phyloP scores from a whole-genome alignment of 2,113 vertebrate genomes.

The Brienomyrus longianalis region DNA sequence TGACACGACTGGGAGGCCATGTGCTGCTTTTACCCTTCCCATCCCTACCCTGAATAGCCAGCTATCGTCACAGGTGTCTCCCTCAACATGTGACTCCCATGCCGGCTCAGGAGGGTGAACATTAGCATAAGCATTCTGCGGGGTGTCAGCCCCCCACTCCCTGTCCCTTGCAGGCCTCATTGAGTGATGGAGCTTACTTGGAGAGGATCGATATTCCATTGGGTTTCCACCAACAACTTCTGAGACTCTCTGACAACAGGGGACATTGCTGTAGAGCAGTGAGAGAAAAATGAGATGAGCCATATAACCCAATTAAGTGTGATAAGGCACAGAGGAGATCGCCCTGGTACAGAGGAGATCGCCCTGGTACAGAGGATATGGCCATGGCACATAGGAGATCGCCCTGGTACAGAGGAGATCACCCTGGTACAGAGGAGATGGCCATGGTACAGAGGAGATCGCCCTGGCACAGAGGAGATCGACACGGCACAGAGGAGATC shows the following conservation, averaged over 20 bases:
- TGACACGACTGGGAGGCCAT: neutral
- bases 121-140: neutral
- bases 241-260: neutral
- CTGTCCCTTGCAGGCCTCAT: neutral
- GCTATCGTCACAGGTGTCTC: neutral
- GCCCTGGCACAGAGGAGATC: accelerated
- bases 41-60: neutral
- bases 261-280: neutral
- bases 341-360: neutral
- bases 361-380: accelerated
- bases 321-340: neutral
- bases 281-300: neutral
- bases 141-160: neutral
- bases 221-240: neutral
- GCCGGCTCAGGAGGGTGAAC: neutral
- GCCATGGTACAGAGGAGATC: accelerated
- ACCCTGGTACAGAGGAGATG: accelerated
- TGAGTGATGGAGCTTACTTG: neutral
- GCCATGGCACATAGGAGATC: too few species aligned
- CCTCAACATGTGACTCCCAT: neutral
- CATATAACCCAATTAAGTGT: neutral
- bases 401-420: accelerated
- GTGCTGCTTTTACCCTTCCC: neutral
- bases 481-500: too few species aligned
- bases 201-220: neutral